phyloP scores from a whole-genome alignment of 1,140 invertebrate species.

The Uloborus diversus region DNA sequence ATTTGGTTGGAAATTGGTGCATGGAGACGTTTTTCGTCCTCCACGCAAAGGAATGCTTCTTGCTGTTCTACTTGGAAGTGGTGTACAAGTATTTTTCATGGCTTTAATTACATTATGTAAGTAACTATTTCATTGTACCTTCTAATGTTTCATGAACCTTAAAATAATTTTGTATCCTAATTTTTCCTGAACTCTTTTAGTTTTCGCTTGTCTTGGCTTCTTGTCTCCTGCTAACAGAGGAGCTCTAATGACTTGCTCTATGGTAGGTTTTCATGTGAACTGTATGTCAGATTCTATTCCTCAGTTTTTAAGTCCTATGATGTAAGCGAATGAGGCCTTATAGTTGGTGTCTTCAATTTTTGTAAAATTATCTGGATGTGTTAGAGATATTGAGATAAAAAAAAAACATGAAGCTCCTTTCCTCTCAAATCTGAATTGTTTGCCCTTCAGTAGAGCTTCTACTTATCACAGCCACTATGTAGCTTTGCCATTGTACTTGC shows the following conservation, averaged over 20 bases:
- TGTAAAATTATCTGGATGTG: too few species aligned
- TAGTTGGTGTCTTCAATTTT: too few species aligned
- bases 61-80: constrained; percentile 93
- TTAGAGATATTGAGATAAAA: too few species aligned
- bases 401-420: too few species aligned
- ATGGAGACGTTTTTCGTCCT: constrained; percentile 93
- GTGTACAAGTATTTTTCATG: constrained; percentile 85
- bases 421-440: too few species aligned
- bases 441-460: too few species aligned
- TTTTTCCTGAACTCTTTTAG: constrained; percentile 64
- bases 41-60: constrained; percentile 97
- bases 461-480: too few species aligned
- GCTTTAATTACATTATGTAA: constrained; percentile 71
- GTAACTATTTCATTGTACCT: constrained; percentile 25
- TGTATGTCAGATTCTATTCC: too few species aligned
- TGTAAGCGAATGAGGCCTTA: too few species aligned
- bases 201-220: constrained; percentile 97
- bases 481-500: too few species aligned
- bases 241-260: constrained; percentile 96
- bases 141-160: background rate
- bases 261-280: constrained; percentile 71
- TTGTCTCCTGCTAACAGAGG: constrained; percentile 98
- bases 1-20: constrained; percentile 98
- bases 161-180: background rate
- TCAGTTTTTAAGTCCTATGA: too few species aligned